phyloP scores from a whole-genome alignment of 2,113 vertebrate species.

The Semnopithecus entellus region DNA sequence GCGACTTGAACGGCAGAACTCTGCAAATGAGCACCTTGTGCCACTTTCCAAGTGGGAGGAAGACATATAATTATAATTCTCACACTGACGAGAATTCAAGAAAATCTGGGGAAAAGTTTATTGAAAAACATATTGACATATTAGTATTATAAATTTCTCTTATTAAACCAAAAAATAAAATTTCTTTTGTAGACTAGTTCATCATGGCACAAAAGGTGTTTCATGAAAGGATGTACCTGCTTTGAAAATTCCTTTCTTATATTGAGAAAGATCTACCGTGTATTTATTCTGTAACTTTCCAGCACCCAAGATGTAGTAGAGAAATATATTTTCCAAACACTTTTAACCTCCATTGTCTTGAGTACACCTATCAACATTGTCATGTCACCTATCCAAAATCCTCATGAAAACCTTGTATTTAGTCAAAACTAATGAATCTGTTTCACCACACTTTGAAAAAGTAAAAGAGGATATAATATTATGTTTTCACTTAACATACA shows the following conservation, averaged over 20 bases:
- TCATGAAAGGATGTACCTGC: constrained; percentile 80
- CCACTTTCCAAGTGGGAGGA: constrained; percentile 86
- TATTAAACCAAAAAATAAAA: constrained; percentile 79
- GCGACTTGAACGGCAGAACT: constrained; percentile 84
- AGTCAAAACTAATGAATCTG: constrained; percentile 83
- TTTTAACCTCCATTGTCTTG: constrained; percentile 85
- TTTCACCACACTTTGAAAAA: constrained; percentile 77
- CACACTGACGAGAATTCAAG: constrained; percentile 81
- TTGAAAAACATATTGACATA: constrained; percentile 89
- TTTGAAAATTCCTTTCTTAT: constrained; percentile 78
- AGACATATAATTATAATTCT: constrained; percentile 88
- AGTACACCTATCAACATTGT: constrained; percentile 78
- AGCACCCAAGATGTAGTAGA: constrained; percentile 80
- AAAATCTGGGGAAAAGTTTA: constrained; percentile 84
- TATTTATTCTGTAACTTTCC: constrained; percentile 85
- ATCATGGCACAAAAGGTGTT: constrained; percentile 77
- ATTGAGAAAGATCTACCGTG: constrained; percentile 80
- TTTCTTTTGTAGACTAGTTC: constrained; percentile 77
- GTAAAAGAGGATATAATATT: constrained; percentile 75
- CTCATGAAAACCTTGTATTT: constrained; percentile 79
- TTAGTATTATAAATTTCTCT: constrained; percentile 87
- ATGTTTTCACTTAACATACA: constrained; percentile 79
- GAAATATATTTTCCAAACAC: constrained; percentile 86
- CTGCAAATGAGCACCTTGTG: constrained; percentile 85
- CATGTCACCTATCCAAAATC: constrained; percentile 80